phyloP scores from a whole-genome alignment of 2,888 invertebrate genomes.

The Amorpha juglandis region DNA sequence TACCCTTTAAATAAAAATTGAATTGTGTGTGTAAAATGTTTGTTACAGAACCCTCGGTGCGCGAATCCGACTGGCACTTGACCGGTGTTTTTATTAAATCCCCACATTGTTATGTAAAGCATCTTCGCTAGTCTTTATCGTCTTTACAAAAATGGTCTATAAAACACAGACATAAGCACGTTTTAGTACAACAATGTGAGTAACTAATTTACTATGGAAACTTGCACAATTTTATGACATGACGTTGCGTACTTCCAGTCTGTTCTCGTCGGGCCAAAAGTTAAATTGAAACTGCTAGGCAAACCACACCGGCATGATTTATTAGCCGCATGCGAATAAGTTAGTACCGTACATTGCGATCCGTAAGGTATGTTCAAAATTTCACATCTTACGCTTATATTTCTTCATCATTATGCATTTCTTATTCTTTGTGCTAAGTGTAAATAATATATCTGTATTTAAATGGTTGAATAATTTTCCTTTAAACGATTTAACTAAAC shows the following conservation, averaged over 20 bases:
- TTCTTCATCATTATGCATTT: too few relatives aligned
- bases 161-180: neutral
- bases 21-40: too few relatives aligned
- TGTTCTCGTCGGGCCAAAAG: constrained; percentile 55
- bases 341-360: constrained; percentile 27
- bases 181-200: constrained; percentile 31
- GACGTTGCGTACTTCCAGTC: constrained; percentile 47
- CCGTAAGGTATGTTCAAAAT: neutral
- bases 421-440: too few relatives aligned
- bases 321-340: constrained; percentile 72
- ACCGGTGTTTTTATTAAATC: too few relatives aligned
- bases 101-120: too few relatives aligned
- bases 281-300: constrained; percentile 81
- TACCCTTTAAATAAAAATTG: too few relatives aligned
- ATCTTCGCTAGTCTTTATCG: too few relatives aligned
- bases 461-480: too few relatives aligned
- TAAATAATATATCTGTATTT: too few relatives aligned
- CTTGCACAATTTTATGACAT: constrained; percentile 52
- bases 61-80: too few relatives aligned
- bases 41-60: too few relatives aligned
- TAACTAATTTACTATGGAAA: constrained; percentile 46
- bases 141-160: neutral
- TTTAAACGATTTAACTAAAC: too few relatives aligned
- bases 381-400: neutral
- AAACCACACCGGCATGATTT: constrained; percentile 76